These are phyloP conservation scores for Cirrhinus molitorella DNA, from an alignment of 2,797 vertebrate genomes.

Conservation along the genomic window DNA sequence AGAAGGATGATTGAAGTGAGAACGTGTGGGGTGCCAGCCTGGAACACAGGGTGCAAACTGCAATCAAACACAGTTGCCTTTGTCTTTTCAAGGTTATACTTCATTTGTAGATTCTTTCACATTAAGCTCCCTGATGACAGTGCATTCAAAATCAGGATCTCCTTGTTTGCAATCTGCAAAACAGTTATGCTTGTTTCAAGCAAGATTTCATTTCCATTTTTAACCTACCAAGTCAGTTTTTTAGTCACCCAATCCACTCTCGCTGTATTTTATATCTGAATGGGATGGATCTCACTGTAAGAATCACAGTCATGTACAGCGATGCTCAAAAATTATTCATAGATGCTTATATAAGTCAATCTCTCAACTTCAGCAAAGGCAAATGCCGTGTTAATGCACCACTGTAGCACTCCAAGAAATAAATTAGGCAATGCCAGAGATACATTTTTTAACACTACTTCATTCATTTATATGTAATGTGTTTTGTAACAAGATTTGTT, in stretches of 20 bases:
- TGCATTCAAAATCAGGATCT: not conserved
- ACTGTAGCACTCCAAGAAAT: slow-evolving; percentile 3
- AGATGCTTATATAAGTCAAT: slow-evolving; percentile 51
- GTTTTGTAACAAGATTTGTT: not conserved
- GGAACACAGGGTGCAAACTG: slow-evolving; percentile 19
- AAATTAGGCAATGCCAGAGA: slow-evolving; percentile 11
- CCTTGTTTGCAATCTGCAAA: not conserved
- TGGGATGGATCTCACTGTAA: not conserved
- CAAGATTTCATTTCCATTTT: slow-evolving; percentile 17
- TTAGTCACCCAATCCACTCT: slow-evolving; percentile 4
- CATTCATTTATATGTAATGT: slow-evolving; percentile 18
- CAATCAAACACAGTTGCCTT: slow-evolving; percentile 2
- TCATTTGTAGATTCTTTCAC: not conserved
- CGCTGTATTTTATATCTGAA: slow-evolving; percentile 8
- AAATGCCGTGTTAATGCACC: slow-evolving; percentile 10
- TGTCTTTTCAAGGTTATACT: slow-evolving; percentile 34
- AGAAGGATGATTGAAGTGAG: slow-evolving; percentile 7
- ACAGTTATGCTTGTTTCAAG: not conserved
- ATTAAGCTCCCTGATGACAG: not conserved
- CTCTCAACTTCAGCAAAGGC: slow-evolving; percentile 6
- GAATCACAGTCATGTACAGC: not conserved
- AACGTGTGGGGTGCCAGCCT: not conserved
- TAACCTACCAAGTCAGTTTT: slow-evolving; percentile 13
- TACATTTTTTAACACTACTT: not conserved
- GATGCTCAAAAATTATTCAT: slow-evolving; percentile 33